These are phyloP conservation scores for Nomada fabriciana DNA, from an alignment of 2,888 invertebrate genomes.

Conservation along the genomic window DNA sequence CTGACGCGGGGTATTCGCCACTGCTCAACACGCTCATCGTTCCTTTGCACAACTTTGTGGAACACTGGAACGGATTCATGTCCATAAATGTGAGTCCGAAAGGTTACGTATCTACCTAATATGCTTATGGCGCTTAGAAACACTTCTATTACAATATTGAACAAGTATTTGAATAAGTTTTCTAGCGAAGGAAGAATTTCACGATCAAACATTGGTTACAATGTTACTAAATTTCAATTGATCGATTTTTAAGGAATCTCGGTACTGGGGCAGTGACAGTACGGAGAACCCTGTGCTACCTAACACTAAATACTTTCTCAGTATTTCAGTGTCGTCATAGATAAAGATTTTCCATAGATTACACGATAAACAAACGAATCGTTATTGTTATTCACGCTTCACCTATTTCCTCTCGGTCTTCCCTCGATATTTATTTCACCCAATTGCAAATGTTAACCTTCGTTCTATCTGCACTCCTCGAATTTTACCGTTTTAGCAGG, in stretches of 20 bases:
- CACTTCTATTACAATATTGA: background rate
- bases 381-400: slow-evolving; percentile 18
- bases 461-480: background rate
- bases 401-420: background rate
- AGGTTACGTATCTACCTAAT: background rate
- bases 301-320: background rate
- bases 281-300: slow-evolving; percentile 56
- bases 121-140: background rate
- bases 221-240: slow-evolving; percentile 8
- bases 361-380: slow-evolving; percentile 25
- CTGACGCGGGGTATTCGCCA: background rate
- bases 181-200: slow-evolving; percentile 1
- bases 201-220: slow-evolving; percentile 8
- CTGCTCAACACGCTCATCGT: background rate
- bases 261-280: slow-evolving; percentile 79
- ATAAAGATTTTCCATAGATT: slow-evolving; percentile 21
- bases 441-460: slow-evolving; percentile 23
- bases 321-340: slow-evolving; percentile 8
- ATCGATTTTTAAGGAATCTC: slow-evolving; percentile 54
- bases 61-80: slow-evolving; percentile 4
- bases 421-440: background rate
- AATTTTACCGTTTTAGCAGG: background rate
- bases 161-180: slow-evolving; percentile 13
- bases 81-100: background rate
- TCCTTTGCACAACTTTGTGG: background rate